Evolutionary conservation across 2,888 invertebrate species (phyloP).

Genomic region (Coremacera marginata): DNA sequence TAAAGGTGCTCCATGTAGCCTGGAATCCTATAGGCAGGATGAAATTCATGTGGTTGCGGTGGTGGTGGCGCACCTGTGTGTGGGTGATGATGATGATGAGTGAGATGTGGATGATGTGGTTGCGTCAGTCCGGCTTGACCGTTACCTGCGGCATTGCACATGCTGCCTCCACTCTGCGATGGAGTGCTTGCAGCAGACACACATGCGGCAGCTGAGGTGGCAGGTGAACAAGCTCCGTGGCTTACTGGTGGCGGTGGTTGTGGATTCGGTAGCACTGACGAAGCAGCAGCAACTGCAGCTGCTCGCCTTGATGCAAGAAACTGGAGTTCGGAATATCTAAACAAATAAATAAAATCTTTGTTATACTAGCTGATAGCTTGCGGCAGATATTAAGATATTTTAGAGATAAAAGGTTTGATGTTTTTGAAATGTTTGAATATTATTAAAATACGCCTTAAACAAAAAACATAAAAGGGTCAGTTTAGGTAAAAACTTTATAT

Average conservation of each 20-base stretch:
- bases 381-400: too few species aligned
- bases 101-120: conserved; percentile 38
- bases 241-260: conserved; percentile 24
- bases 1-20: conserved; percentile 85
- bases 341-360: too few species aligned
- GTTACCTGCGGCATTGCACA: conserved; percentile 52
- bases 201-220: conserved; percentile 8
- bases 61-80: conserved; percentile 66
- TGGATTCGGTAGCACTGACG: conserved; percentile 67
- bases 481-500: too few species aligned
- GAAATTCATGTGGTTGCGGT: conserved; percentile 71
- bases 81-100: conserved; percentile 49
- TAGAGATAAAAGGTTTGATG: too few species aligned
- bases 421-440: too few species aligned
- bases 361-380: too few species aligned
- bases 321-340: conserved; percentile 68
- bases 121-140: neutral
- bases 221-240: neutral
- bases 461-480: too few species aligned
- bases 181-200: neutral
- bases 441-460: too few species aligned
- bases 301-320: conserved; percentile 69
- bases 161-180: conserved; percentile 64
- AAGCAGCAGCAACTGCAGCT: conserved; percentile 70
- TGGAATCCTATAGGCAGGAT: conserved; percentile 79